Conservation (phyloP, 2,797 vertebrate species). For the Alcedo quadribrachys region DNA sequence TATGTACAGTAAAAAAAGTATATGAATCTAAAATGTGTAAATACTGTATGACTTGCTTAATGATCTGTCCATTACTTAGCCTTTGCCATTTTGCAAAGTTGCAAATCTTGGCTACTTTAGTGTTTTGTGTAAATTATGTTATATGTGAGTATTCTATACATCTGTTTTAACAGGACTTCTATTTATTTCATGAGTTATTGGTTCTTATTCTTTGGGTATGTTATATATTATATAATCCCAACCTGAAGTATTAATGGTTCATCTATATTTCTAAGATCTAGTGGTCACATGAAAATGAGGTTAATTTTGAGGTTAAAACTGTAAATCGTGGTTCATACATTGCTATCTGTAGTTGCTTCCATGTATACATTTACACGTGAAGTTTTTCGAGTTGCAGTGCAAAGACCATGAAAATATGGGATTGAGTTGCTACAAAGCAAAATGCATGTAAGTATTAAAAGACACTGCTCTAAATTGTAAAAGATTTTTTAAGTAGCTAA, state of each 20-base stretch:
- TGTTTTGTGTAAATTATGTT: neutral
- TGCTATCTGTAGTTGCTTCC: neutral
- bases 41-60: neutral
- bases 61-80: neutral
- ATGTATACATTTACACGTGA: neutral
- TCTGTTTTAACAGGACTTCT: neutral
- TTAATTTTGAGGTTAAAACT: slow-evolving; percentile 17
- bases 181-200: neutral
- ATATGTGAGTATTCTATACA: neutral
- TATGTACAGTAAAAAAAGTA: neutral
- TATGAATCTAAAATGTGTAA: neutral
- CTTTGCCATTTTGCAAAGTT: neutral
- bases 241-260: neutral
- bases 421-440: neutral
- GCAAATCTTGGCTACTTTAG: neutral
- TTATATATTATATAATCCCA: neutral
- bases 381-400: neutral
- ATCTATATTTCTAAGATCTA: neutral
- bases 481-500: neutral
- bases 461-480: neutral
- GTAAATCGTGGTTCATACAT: neutral
- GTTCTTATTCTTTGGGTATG: neutral
- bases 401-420: neutral
- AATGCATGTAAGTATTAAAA: neutral
- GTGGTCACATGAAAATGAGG: neutral